phyloP scores from a whole-genome alignment of 2,888 invertebrate genomes.

The Alitta virens region DNA sequence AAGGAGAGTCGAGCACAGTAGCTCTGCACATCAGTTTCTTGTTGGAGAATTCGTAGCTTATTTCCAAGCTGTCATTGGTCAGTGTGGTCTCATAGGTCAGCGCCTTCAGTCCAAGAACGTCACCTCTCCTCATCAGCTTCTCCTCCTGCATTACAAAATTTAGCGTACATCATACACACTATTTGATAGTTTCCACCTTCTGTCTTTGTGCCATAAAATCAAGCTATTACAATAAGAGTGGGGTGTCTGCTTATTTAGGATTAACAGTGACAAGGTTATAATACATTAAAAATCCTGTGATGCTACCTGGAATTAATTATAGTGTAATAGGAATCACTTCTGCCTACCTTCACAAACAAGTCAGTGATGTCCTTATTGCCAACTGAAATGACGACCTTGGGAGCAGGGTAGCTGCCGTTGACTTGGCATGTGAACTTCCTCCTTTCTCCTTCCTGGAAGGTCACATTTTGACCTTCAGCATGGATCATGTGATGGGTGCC shows the following conservation, averaged over 20 bases:
- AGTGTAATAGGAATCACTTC: too few species aligned
- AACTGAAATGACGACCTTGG: slow-evolving; percentile 19
- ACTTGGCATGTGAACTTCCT: slow-evolving; percentile 21
- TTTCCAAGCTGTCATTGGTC: slow-evolving; percentile 14
- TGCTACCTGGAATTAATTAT: too few species aligned
- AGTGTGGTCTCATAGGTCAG: slow-evolving; percentile 18
- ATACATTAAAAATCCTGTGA: too few species aligned
- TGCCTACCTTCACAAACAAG: slow-evolving; percentile 7
- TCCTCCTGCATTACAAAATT: too few species aligned
- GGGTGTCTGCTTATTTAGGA: too few species aligned
- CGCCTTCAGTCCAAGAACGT: slow-evolving; percentile 11
- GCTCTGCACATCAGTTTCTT: slow-evolving; percentile 19
- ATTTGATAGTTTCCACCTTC: too few species aligned
- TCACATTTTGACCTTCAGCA: slow-evolving; percentile 18
- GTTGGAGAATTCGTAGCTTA: slow-evolving; percentile 17
- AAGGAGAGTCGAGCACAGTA: slow-evolving; percentile 11
- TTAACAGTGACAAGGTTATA: too few species aligned
- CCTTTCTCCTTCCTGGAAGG: slow-evolving; percentile 23
- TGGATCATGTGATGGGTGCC: slow-evolving; percentile 23
- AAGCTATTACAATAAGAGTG: too few species aligned
- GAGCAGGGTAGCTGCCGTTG: slow-evolving; percentile 26
- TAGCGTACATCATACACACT: too few species aligned
- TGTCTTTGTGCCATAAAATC: too few species aligned
- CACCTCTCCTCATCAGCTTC: too few species aligned
- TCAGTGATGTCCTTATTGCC: slow-evolving; percentile 24